These are phyloP conservation scores for Climacteris rufus DNA, from an alignment of 2,113 vertebrate genomes.

Conservation along the genomic window DNA sequence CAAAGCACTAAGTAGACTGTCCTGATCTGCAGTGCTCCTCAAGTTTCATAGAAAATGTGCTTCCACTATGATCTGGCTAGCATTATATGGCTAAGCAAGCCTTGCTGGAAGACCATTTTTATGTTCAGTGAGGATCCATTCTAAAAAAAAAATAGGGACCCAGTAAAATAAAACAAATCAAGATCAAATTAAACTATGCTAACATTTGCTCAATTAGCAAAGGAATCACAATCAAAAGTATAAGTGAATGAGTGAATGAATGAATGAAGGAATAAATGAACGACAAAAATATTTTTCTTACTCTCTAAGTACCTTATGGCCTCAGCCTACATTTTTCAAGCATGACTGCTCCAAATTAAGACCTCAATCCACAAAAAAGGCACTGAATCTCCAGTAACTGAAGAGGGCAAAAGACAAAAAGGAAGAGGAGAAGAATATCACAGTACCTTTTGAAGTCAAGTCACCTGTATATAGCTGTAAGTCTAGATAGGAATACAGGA, in stretches of 20 bases:
- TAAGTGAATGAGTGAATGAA: neutral
- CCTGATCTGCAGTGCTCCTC: neutral
- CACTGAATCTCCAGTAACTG: neutral
- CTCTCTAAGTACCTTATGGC: neutral
- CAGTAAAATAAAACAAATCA: neutral
- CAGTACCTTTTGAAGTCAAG: neutral
- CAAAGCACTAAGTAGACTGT: neutral
- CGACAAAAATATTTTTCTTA: neutral
- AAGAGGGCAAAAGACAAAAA: neutral
- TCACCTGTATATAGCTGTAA: neutral
- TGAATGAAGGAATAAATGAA: neutral
- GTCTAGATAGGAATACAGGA: neutral
- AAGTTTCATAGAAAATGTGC: neutral
- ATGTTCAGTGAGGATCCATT: neutral
- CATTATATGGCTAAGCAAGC: neutral
- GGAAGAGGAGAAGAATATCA: neutral
- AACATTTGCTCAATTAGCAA: neutral
- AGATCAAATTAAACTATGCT: neutral
- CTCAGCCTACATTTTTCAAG: neutral
- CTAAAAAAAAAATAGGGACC: neutral
- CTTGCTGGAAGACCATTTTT: neutral
- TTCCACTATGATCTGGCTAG: neutral
- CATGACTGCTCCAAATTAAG: neutral
- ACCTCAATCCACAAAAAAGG: neutral
- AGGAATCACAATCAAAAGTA: neutral